Percentiles rank a stretch among this genome's conserved stretches.
phyloP scores from a whole-genome alignment of 2,113 vertebrate species.

The Corythornis vintsioides region DNA sequence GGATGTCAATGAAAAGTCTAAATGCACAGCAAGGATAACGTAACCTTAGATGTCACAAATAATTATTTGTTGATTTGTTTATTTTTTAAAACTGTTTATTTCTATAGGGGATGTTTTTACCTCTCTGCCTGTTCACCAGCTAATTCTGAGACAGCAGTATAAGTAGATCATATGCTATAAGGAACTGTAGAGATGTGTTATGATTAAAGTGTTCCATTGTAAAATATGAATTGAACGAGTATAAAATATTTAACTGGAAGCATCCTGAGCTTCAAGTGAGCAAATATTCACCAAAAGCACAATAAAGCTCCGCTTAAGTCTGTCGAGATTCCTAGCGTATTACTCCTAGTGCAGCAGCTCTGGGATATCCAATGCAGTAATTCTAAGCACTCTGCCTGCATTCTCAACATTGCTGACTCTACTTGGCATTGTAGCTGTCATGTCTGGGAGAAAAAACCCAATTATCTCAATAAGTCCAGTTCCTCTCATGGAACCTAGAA shows the following conservation, averaged over 20 bases:
- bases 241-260: neutral
- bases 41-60: neutral
- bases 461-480: neutral
- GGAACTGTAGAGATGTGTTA: neutral
- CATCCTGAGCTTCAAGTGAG: neutral
- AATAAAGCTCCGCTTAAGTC: neutral
- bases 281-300: neutral
- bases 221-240: neutral
- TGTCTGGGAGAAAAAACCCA: fast-evolving
- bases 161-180: neutral
- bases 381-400: neutral
- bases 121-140: neutral
- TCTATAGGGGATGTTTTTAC: neutral
- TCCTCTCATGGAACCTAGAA: neutral
- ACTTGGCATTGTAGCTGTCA: neutral
- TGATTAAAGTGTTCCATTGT: neutral
- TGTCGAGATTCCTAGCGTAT: neutral
- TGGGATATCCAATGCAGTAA: neutral
- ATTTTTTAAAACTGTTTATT: neutral
- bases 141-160: neutral
- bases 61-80: neutral
- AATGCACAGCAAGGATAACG: neutral
- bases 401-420: neutral
- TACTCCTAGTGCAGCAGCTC: neutral
- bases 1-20: neutral